Base-by-base conservation (phyloP, 92 coral and sea anemone genomes). In the Umimayanthus chanpuru region DNA sequence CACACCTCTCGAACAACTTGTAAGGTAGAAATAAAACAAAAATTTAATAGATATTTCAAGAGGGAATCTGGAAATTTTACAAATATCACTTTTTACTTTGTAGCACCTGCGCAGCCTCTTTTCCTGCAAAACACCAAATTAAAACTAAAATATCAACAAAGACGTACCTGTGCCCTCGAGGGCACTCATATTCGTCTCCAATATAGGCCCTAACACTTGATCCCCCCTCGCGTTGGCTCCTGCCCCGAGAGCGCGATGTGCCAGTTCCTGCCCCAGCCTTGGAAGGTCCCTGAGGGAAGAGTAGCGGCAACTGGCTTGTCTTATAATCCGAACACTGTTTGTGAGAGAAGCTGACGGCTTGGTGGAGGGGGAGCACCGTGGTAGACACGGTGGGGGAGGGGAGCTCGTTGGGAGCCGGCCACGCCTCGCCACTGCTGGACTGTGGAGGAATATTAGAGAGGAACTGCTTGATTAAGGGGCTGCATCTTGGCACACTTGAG, bases 371-470 rank as follows among this genome's bases (percentile, higher is more conserved):
- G 73, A 97, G 94, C 65, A 95, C 88, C 5, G 97, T 89, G 73
- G 91, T 73, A 89, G 89, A 95, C 79, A 87, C 95, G 29, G 93
- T 94, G 18, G 96, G 87, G 25, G 94, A 88, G 25, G 99, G 99
- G 47, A 97, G 90, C 79, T 97, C 99, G 72, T 97, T 97, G 23
- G 97, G 94, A 3, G 99, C 97, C n/a, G 99, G 99, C 99, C 99
- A 97, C 0, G 99, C 99, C 79, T 97, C 99, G 70, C 92, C 96
- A 16, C 96, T 91, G 67, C 90, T 79, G 29, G 85, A 65, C 87
- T 83, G 77, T 44, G 71, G 3, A 61, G 68, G 26, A 53, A 53
- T 12, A 53, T 53, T 12, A 12, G 12, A 44, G 49, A 44, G 49
- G 49, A 44, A 9, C 49, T 44, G 49, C 9, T 44, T 44, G 49